Evolutionary conservation across 2,888 invertebrate species (phyloP), one percentile per base, ranked within the genome.

Genomic region (Oscheius sp.): DNA sequence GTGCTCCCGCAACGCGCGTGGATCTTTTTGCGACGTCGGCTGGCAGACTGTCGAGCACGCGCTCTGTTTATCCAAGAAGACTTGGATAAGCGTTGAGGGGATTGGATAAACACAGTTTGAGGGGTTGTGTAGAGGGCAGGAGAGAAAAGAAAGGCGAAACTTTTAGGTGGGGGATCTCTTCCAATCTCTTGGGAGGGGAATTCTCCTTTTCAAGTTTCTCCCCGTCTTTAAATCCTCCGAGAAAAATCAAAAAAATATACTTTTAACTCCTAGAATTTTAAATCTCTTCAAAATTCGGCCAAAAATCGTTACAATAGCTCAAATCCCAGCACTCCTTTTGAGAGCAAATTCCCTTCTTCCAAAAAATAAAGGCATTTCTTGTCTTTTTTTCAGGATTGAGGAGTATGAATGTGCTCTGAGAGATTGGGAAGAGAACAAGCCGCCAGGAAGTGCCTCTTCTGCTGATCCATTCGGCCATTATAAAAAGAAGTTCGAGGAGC

Each of bases 361-460:
- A 17, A 55, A 33, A 20, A 55, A 33, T 42, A n/a, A n/a, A n/a
- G n/a, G n/a, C n/a, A n/a, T n/a, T n/a, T n/a, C n/a, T n/a, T n/a
- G n/a, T n/a, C n/a, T n/a, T n/a, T n/a, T 63, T 69, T 77, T 15
- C 70, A 84, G 82, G 84, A 74, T 86, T 53, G 85, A 85, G 70
- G 84, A 86, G 46, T 85, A 83, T 72, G 85, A 85, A 64, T 70
- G 79, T 25, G 85, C 85, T 34, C 76, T 84, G 42, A 83, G 82
- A 68, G 85, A 85, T 52, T 85, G 84, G 84, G 85, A 85, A 67
- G 85, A 86, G 79, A 84, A 83, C 65, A 79, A 79, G 64, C 85
- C 85, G 46, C 85, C 85, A 31, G 85, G 85, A 61, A 82, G 82
- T 27, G 84, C 84, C 48, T 80, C 81, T 70, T 81, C 82, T 55